A percentile compares a stretch with the other conserved stretches of the same genome.
Conservation (phyloP, 1,140 invertebrate genomes). For the Sinella curviseta region DNA sequence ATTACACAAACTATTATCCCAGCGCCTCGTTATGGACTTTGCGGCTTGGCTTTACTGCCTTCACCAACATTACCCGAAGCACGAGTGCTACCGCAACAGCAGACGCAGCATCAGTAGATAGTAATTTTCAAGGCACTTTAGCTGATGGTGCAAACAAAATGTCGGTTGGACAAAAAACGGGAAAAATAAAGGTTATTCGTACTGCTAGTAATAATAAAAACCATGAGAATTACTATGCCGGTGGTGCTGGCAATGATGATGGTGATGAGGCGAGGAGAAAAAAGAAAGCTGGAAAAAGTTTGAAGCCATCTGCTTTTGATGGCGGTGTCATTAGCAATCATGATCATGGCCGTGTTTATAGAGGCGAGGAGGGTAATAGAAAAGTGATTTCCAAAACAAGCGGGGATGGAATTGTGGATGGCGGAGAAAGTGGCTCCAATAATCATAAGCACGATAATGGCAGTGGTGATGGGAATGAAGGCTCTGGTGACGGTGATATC, state of each 20-base stretch:
- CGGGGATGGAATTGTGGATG: not conserved
- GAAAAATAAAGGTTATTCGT: too few species aligned
- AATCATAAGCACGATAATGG: not conserved
- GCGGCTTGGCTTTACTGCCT: constrained; percentile 8
- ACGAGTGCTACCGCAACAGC: not conserved
- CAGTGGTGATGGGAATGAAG: not conserved
- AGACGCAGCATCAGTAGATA: not conserved
- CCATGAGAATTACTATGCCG: too few species aligned
- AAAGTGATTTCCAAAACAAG: not conserved
- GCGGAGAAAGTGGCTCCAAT: not conserved
- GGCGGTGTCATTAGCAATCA: not conserved
- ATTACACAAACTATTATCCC: constrained; percentile 18
- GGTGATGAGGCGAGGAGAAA: too few species aligned
- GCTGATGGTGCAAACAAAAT: too few species aligned
- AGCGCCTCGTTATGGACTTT: not conserved
- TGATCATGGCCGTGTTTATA: not conserved
- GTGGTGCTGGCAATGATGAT: not conserved
- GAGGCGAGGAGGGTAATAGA: too few species aligned
- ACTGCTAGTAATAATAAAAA: too few species aligned
- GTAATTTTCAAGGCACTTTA: too few species aligned
- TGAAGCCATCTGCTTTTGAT: not conserved
- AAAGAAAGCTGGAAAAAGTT: not conserved
- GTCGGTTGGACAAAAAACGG: too few species aligned
- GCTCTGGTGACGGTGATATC: not conserved
- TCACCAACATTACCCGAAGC: not conserved